Percentiles rank a stretch among this genome's conserved stretches.
Evolutionary conservation across 2,113 vertebrate species (phyloP).

Genomic region (Alligator mississippiensis): DNA sequence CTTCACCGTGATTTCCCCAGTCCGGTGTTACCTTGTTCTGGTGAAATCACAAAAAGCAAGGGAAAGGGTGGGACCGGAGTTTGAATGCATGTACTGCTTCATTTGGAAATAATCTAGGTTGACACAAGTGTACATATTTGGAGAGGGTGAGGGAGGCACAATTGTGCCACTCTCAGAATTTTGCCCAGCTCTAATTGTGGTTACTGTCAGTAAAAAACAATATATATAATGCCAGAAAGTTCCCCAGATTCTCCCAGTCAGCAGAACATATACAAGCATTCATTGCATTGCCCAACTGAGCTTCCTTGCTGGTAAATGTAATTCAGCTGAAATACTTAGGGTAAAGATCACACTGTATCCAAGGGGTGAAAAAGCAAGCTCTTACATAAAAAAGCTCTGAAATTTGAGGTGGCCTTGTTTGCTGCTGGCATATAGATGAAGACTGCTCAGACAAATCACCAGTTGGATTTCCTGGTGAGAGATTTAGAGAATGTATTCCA

Average conservation of each 20-base stretch:
- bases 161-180: neutral
- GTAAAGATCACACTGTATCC: neutral
- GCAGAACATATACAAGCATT: neutral
- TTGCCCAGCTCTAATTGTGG: neutral
- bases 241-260: neutral
- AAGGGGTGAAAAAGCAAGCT: neutral
- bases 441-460: neutral
- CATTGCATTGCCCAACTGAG: neutral
- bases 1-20: too few species aligned
- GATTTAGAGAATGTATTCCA: neutral
- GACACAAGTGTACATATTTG: too few species aligned
- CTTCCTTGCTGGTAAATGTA: neutral
- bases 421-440: neutral
- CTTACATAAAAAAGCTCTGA: too few species aligned
- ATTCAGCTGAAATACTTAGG: neutral
- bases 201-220: neutral
- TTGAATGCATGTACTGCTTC: too few species aligned
- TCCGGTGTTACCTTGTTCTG: too few species aligned
- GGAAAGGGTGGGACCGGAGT: too few species aligned
- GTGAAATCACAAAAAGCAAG: too few species aligned
- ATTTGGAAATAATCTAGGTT: neutral
- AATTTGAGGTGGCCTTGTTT: neutral
- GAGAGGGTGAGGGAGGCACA: too few species aligned
- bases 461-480: neutral
- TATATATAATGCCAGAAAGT: neutral